phyloP scores from a whole-genome alignment of 2,113 vertebrate species.

The Corvus hawaiiensis region DNA sequence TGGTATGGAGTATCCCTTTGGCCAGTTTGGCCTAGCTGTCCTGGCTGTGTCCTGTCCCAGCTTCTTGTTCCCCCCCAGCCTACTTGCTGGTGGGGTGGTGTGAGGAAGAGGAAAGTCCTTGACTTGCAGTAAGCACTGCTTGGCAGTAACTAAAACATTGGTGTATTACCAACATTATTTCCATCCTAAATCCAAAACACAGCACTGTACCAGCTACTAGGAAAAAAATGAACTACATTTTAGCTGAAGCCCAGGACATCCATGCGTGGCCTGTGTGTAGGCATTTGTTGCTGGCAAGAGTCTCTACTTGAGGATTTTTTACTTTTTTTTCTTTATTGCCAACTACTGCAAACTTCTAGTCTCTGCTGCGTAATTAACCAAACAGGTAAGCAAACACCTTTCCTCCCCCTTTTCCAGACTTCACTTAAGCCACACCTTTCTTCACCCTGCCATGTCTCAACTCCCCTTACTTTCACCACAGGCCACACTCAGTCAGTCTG shows the following conservation, averaged over 20 bases:
- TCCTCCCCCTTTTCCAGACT: background rate
- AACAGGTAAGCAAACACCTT: background rate
- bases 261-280: rapidly evolving
- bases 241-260: background rate
- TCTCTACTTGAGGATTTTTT: background rate
- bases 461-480: background rate
- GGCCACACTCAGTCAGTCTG: background rate
- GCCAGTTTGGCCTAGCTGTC: background rate
- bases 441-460: rapidly evolving
- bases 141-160: background rate
- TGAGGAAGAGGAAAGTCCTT: background rate
- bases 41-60: background rate
- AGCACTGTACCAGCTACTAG: background rate
- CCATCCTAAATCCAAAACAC: background rate
- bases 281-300: background rate
- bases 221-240: background rate
- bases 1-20: background rate
- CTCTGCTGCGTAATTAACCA: background rate
- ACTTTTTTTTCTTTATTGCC: background rate
- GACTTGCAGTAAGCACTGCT: background rate
- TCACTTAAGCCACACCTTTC: background rate
- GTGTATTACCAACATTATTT: background rate
- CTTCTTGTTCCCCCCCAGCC: background rate
- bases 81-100: background rate
- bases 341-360: background rate